Percentiles rank a stretch among this genome's conserved stretches.
Evolutionary conservation across 2,888 invertebrate genomes (phyloP).

Genomic region (Phytoseiulus persimilis): DNA sequence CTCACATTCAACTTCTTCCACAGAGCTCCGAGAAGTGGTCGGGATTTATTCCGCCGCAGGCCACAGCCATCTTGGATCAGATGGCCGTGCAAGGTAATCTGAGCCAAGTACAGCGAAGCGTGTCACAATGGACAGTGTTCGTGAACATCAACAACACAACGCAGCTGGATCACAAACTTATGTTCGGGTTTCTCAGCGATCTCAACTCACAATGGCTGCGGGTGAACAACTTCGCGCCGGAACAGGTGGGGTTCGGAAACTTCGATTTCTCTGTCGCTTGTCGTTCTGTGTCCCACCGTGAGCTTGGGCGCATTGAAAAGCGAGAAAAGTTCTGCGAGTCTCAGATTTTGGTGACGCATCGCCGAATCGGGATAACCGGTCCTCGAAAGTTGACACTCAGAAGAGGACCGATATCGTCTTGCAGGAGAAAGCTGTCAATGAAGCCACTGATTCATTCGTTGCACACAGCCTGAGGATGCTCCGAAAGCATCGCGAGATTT

Average conservation of each 20-base stretch:
- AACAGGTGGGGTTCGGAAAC: neutral
- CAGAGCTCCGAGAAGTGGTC: conserved; percentile 18
- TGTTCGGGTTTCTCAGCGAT: neutral
- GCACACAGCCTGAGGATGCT: neutral
- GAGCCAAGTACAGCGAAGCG: neutral
- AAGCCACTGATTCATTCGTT: neutral
- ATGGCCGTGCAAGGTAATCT: conserved; percentile 18
- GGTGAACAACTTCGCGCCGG: neutral
- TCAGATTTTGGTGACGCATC: too few relatives aligned
- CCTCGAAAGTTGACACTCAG: too few relatives aligned
- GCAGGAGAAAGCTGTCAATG: neutral
- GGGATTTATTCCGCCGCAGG: conserved; percentile 27
- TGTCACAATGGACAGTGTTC: conserved; percentile 12
- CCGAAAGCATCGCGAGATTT: conserved; percentile 7
- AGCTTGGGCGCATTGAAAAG: too few relatives aligned
- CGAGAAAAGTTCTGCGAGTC: too few relatives aligned
- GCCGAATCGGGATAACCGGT: too few relatives aligned
- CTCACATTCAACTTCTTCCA: too few relatives aligned
- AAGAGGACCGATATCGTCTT: too few relatives aligned
- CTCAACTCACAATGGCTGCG: conserved; percentile 17
- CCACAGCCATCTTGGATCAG: conserved; percentile 14
- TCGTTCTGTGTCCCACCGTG: too few relatives aligned
- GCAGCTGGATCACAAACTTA: conserved; percentile 13
- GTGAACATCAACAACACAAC: neutral
- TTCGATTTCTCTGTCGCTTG: too few relatives aligned